Percentiles rank a stretch among this genome's conserved stretches.
Evolutionary conservation across 2,888 invertebrate species (phyloP).

Genomic region (Drosophila merina): DNA sequence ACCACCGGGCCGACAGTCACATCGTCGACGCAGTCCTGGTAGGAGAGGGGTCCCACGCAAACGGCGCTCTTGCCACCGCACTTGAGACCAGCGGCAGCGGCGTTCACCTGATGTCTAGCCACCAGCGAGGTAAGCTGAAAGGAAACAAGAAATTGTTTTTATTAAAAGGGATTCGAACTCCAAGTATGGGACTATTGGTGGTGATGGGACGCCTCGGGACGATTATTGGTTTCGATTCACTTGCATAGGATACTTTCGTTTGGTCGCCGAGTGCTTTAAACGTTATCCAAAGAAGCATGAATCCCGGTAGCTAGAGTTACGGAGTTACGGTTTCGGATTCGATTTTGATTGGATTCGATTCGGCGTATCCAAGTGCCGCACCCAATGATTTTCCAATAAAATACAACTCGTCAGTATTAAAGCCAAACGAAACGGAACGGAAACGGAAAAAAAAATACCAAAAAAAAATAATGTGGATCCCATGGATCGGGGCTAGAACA

Average conservation of each 20-base stretch:
- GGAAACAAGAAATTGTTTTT: not conserved
- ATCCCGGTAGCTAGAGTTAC: constrained; percentile 67
- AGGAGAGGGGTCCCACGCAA: constrained; percentile 80
- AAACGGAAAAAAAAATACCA: constrained; percentile 24
- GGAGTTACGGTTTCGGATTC: constrained; percentile 11
- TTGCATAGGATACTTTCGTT: constrained; percentile 73
- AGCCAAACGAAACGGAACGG: constrained; percentile 28
- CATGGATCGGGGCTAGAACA: constrained; percentile 1
- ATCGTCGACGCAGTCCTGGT: constrained; percentile 67
- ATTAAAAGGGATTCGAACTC: not conserved
- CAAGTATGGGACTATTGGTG: constrained; percentile 24
- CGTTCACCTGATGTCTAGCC: constrained; percentile 55
- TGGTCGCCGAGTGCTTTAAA: constrained; percentile 61
- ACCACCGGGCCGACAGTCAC: constrained; percentile 60
- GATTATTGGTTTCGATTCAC: constrained; percentile 62
- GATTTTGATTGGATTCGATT: constrained; percentile 17
- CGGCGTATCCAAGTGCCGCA: constrained; percentile 56
- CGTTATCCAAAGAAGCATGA: constrained; percentile 75
- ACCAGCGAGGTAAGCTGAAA: constrained; percentile 75
- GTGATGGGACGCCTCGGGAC: constrained; percentile 26
- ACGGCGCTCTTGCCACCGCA: constrained; percentile 78
- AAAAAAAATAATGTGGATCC: constrained; percentile 29
- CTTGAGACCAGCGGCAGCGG: constrained; percentile 55
- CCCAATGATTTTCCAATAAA: constrained; percentile 58
- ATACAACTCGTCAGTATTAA: constrained; percentile 53